Base-by-base conservation (phyloP, 2,797 vertebrate genomes). In the Hydrolagus colliei region DNA sequence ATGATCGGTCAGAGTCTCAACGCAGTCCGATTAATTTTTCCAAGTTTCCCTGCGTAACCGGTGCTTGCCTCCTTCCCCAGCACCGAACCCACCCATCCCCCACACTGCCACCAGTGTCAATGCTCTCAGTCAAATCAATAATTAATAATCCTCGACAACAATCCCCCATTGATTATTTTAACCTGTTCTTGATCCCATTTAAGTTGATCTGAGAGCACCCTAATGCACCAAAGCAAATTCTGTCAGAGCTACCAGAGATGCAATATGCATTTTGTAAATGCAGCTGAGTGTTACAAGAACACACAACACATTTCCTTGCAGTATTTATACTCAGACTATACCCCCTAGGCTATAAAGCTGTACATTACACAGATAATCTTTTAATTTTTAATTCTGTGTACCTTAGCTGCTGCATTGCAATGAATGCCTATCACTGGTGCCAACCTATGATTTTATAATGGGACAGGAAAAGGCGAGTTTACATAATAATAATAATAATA, bases 151-250 rank as follows among this genome's bases (percentile, higher is more conserved):
- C 93, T 89, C 90, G 90, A 91, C 92, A 93, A 96, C 90, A 94
- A 92, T 61, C 92, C 90, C 88, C 90, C 90, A 90, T 91, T 93
- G 93, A 95, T 96, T 93, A 95, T 95, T 94, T 96, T 94, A 96
- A 96, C 94, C 95, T 96, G 94, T 96, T 94, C 94, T 95, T 96
- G 94, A 96, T 95, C 91, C 95, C 93, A 96, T 95, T 94, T 96
- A 96, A 94, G 93, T 93, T 96, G 94, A 93, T 93, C 96, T 96
- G 95, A 93, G 92, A 93, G 94, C 94, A 93, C 93, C 91, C 92
- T 93, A 93, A 90, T 90, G 91, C 79, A 90, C 94, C 95, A 96
- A 94, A 95, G 93, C 91, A 91, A 90, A 93, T 93, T 93, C 91
- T 89, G 90, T 90, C 91, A 92, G 90, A 91, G 92, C 90, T 93